Percentiles rank a stretch among this genome's conserved stretches.
phyloP scores from a whole-genome alignment of 2,797 vertebrate species.

The Falco columbarius region DNA sequence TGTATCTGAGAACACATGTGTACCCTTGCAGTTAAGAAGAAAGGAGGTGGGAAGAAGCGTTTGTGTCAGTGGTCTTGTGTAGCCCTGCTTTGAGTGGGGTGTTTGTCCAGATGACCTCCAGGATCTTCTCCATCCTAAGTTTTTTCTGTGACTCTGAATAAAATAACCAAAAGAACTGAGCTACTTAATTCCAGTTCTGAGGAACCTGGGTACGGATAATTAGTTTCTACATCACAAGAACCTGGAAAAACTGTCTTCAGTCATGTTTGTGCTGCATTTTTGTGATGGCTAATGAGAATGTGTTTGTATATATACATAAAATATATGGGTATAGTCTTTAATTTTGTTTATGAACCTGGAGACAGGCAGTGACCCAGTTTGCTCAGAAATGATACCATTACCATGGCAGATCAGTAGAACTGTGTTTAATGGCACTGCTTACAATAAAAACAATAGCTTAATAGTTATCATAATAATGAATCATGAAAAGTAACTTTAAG shows the following conservation, averaged over 20 bases:
- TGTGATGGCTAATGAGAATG: slow-evolving; percentile 38
- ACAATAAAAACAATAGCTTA: slow-evolving; percentile 12
- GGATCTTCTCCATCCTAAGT: background rate
- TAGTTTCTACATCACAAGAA: slow-evolving; percentile 38
- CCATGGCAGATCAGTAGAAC: background rate
- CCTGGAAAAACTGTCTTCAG: slow-evolving; percentile 36
- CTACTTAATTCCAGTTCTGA: slow-evolving; percentile 14
- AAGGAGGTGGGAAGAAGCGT: background rate
- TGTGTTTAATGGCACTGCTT: background rate
- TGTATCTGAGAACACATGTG: fast-evolving
- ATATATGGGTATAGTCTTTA: slow-evolving; percentile 11
- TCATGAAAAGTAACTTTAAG: background rate
- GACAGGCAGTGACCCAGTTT: slow-evolving; percentile 36
- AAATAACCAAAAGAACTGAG: background rate
- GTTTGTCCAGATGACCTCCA: background rate
- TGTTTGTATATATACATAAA: slow-evolving; percentile 51
- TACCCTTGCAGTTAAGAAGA: background rate
- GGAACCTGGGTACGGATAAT: background rate
- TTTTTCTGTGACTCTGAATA: background rate
- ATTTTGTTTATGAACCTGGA: slow-evolving; percentile 55
- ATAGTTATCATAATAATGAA: background rate
- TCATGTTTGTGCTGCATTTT: slow-evolving; percentile 29
- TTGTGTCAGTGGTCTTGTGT: background rate
- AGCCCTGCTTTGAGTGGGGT: background rate
- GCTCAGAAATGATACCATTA: slow-evolving; percentile 8